Base-by-base conservation (phyloP, 2,888 invertebrate species). In the Rotaria macrura region DNA sequence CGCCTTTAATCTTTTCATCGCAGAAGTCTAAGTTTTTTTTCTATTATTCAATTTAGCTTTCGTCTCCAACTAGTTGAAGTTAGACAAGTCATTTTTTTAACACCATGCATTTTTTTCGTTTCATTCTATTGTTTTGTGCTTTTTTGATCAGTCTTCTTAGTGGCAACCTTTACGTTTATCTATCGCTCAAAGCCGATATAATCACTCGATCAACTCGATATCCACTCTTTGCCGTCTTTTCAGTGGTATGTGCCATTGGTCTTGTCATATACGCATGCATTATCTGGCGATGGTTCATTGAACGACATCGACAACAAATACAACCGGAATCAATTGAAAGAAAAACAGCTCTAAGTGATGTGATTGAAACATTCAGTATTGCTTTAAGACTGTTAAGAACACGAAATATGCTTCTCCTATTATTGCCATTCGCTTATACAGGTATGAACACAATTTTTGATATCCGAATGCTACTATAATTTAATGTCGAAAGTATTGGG, bases 381-480 rank as follows among this genome's bases (percentile, higher is more conserved):
- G 72, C 97, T 0, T 92, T 94, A 65, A 92, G 92, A 87, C 92
- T 98, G 83, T 94, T 96, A 90, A 90, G 93, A 85, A 96, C 96
- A 0, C 93, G 92, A 79, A 93, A 95, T 88, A 97, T 98, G 96
- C 89, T 95, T 84, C 89, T 96, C 23, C 92, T 98, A 34, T 94
- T 94, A 88, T 90, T 95, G 87, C 94, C 95, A 0, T 97, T 97
- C 90, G 93, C 95, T 85, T 97, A 96, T 90, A 96, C 96, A 86
- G 97, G 95, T 49, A 25, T 12, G 49, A 49, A 17, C 14, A 0
- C 17, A 14, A 49, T 49, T 9, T 49, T 49, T 49, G 49, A 49
- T 49, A 49, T 49, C 3, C 3, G 49, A 49, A 49, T 17, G 9
- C 14, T 49, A 49, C 17, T 49, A 49, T 49, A 4, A 49, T 49